Conservation (phyloP, 2,113 vertebrate genomes). For the Pyrgilauda ruficollis region DNA sequence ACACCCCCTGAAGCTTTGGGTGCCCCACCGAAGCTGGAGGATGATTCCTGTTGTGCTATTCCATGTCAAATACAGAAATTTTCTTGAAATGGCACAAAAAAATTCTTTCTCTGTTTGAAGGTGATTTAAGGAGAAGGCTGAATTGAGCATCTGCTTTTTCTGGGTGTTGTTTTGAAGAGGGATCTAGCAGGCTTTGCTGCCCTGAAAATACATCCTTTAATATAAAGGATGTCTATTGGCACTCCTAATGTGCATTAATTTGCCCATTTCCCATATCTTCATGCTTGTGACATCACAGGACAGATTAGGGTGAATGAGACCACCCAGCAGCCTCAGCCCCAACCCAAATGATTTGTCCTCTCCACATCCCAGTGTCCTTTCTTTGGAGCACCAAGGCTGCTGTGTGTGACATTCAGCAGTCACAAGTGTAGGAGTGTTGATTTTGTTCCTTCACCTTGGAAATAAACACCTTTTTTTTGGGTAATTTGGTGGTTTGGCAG, state of each 20-base stretch:
- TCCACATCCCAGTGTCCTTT: fast-evolving
- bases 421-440: not conserved
- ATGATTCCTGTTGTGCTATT: not conserved
- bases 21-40: not conserved
- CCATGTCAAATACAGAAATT: not conserved
- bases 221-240: not conserved
- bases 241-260: not conserved
- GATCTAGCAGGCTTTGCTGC: not conserved
- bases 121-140: not conserved
- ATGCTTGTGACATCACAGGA: not conserved
- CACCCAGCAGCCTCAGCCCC: not conserved
- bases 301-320: not conserved
- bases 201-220: not conserved
- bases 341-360: not conserved
- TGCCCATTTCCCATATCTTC: not conserved
- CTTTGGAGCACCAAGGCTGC: not conserved
- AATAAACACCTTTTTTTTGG: not conserved
- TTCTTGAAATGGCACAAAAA: not conserved
- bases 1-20: not conserved
- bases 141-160: not conserved
- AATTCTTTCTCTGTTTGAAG: not conserved
- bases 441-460: not conserved
- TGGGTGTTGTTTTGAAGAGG: not conserved
- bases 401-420: not conserved
- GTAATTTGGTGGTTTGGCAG: not conserved